Base-by-base conservation (phyloP, 2,888 invertebrate species). In the Brachynemurus nebulosus region DNA sequence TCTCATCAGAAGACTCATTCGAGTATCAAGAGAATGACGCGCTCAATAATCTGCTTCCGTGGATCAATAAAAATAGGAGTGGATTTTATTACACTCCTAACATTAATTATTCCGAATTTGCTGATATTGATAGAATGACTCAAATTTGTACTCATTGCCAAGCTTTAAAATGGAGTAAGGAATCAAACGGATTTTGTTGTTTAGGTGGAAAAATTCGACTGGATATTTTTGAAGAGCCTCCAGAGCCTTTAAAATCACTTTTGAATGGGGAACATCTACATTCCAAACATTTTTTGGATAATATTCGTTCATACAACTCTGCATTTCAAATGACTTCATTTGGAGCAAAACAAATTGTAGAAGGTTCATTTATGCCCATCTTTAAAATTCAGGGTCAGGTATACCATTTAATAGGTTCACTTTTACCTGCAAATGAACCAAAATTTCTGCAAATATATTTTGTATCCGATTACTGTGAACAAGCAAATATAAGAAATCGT, bases 121-220 rank as follows among this genome's bases (percentile, higher is more conserved):
- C 7, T 17, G 45, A 33, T n/a, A 39, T 39, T 5, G 39, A 21
- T 39, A 39, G 11, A 8, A 39, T 39, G 39, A 12, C n/a, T 4
- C 12, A 12, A 19, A 21, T 14, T 2, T 49, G 46, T 37, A 5
- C 8, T 2, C 23, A 44, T 18, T 49, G 48, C 25, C 14, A 36
- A 7, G 48, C 51, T 25, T 41, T 48, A n/a, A 51, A 48, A 25
- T 52, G 37, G 14, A 42, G 18, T 11, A 42, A 19, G 3, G 49
- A 51, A 45, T 12, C 49, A 16, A 25, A 17, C 1, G 50, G 51
- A n/a, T 45, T 51, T 42, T 54, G 53, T 41, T 54, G 53, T 30
- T 23, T 30, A 16, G 37, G 7, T 30, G 52, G 52, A 19, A 52
- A 54, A 49, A 47, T 55, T n/a, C 44, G 47, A 44, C 44, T 55